Percentiles rank a stretch among this genome's conserved stretches.
Conservation (phyloP, 1,140 invertebrate species). For the Camponotus pennsylvanicus region DNA sequence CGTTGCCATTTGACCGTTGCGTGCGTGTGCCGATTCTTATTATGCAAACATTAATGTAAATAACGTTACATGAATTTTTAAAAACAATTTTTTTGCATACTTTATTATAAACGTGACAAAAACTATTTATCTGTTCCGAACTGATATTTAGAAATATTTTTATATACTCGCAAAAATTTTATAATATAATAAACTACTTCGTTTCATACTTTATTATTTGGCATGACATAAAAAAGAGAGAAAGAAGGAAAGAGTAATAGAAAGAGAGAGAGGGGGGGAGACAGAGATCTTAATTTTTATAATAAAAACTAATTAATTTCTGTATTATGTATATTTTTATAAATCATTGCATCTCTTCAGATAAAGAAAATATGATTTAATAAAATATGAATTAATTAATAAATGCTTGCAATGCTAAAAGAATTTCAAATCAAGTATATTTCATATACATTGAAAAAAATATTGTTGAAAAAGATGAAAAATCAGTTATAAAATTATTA, state of each 20-base stretch:
- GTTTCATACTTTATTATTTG: not conserved
- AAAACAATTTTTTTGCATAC: not conserved
- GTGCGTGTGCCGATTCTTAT: not conserved
- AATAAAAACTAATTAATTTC: not conserved
- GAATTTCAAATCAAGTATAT: not conserved
- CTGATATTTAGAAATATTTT: not conserved
- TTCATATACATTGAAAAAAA: not conserved
- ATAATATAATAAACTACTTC: too few species aligned
- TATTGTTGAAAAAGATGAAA: not conserved
- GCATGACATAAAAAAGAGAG: not conserved
- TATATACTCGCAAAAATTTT: not conserved
- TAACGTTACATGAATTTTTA: not conserved
- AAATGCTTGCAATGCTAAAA: not conserved
- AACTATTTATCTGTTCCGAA: not conserved
- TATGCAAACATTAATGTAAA: not conserved
- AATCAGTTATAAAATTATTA: not conserved
- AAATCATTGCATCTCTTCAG: not conserved
- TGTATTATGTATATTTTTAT: not conserved
- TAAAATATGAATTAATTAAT: not conserved
- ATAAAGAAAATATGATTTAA: not conserved
- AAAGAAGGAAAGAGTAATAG: too few species aligned
- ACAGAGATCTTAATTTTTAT: not conserved
- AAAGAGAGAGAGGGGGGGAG: too few species aligned
- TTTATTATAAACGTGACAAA: not conserved
- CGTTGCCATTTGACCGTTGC: constrained; percentile 19